Evolutionary conservation across 2,113 vertebrate species (phyloP).

Genomic region (Sigmodon hispidus): DNA sequence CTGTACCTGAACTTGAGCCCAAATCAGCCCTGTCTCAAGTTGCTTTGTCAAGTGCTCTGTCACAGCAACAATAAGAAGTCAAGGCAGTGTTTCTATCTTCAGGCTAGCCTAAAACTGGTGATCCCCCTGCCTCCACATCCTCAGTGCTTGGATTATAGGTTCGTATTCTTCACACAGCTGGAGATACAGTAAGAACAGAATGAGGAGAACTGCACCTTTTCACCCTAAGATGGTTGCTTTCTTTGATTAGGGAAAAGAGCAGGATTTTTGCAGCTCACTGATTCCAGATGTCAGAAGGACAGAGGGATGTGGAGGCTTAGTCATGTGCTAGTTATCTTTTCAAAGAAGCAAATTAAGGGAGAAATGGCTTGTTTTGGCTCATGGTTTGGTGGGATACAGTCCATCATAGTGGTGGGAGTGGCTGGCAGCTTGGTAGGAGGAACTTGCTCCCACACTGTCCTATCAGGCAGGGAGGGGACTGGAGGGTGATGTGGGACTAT

Average conservation of each 20-base stretch:
- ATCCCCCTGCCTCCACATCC: background rate
- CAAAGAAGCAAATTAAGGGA: background rate
- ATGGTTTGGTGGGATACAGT: background rate
- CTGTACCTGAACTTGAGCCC: background rate
- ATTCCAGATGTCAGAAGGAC: background rate
- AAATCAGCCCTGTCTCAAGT: background rate
- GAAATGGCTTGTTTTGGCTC: background rate
- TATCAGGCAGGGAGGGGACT: background rate
- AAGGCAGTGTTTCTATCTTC: background rate
- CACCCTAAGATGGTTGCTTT: background rate
- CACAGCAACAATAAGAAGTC: background rate
- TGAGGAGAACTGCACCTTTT: background rate
- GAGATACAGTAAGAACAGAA: background rate
- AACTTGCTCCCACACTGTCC: background rate
- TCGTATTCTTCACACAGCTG: background rate
- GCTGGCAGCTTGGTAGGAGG: background rate
- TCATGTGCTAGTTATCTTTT: background rate
- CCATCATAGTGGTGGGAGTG: too few relatives aligned
- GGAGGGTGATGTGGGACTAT: background rate
- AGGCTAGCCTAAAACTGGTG: background rate
- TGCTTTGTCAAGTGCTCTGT: background rate
- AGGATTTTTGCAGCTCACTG: background rate
- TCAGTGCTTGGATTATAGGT: background rate
- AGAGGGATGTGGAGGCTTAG: background rate
- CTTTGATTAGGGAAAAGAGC: background rate